Conservation (phyloP, 2,113 vertebrate genomes). For the Gallinago jamesoni region DNA sequence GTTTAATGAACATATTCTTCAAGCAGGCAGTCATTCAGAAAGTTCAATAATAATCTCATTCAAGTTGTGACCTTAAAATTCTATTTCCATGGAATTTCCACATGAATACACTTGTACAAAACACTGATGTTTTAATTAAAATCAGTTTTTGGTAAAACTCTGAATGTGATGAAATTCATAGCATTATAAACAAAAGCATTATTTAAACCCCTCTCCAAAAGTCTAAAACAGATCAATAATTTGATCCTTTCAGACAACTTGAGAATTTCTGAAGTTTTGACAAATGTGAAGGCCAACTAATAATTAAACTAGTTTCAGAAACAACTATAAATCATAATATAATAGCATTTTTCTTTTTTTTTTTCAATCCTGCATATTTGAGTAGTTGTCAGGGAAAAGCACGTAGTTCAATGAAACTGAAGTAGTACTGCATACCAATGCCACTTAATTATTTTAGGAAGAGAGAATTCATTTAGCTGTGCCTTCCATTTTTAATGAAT, state of each 20-base stretch:
- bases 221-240: neutral
- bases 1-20: neutral
- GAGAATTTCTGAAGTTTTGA: neutral
- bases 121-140: conserved; percentile 16
- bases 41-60: conserved; percentile 23
- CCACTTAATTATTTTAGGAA: neutral
- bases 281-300: neutral
- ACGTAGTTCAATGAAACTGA: neutral
- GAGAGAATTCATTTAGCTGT: neutral
- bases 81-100: neutral
- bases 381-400: neutral
- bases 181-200: neutral
- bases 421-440: neutral
- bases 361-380: neutral
- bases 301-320: neutral
- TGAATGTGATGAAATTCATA: neutral
- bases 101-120: neutral
- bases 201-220: neutral
- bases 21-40: neutral
- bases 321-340: neutral
- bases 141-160: neutral
- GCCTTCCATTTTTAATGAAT: neutral
- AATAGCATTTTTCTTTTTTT: neutral
- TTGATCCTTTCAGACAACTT: neutral
- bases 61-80: conserved; percentile 21